Evolutionary conservation across 1,140 invertebrate genomes (phyloP), one percentile per base, ranked within the genome.

Genomic region (Oedothorax gibbosus): DNA sequence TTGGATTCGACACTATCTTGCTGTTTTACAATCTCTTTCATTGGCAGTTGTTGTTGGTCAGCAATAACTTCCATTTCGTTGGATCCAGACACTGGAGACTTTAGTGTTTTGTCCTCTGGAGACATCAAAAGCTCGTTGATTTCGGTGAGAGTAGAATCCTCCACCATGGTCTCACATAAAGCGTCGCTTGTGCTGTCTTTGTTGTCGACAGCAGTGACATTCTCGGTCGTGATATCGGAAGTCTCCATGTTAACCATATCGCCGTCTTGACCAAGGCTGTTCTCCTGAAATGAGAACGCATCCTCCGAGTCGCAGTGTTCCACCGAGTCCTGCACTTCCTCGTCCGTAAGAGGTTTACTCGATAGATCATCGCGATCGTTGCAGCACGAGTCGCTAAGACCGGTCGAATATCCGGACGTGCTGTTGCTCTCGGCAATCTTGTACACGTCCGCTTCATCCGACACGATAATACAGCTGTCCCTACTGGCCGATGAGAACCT

Each of bases 341-440:
- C 81, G 21, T 84, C 81, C 0, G 73, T 84, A 21, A 85, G 56
- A 15, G 64, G 73, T 49, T 84, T 84, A 7, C 83, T 53, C 8
- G 83, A 85, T 6, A 69, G 15, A 62, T 85, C 83, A 14, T 84
- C 81, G 49, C 81, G 18, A 53, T 85, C 75, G 64, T 78, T 78
- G 49, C 75, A 85, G 20, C 75, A 85, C 10, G 83, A 85, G 35
- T 85, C 83, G 18, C 83, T 85, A 21, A 85, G 35, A 14, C 83
- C 83, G n/a, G 83, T 85, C 7, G 83, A 85, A 71, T 85, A 85
- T 2, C 83, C 83, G 21, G 73, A 78, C 0, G 83, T 85, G 72
- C 73, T 85, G 21, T 77, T 78, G 49, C 83, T 85, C 10, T 85
- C 83, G 0, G 75, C 65, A 21, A 78, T 78, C 35, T 85, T 85